Evolutionary conservation across 2,888 invertebrate genomes (phyloP), one percentile per base, ranked within the genome.

Genomic region (Hydrotaea cyrtoneurina): DNA sequence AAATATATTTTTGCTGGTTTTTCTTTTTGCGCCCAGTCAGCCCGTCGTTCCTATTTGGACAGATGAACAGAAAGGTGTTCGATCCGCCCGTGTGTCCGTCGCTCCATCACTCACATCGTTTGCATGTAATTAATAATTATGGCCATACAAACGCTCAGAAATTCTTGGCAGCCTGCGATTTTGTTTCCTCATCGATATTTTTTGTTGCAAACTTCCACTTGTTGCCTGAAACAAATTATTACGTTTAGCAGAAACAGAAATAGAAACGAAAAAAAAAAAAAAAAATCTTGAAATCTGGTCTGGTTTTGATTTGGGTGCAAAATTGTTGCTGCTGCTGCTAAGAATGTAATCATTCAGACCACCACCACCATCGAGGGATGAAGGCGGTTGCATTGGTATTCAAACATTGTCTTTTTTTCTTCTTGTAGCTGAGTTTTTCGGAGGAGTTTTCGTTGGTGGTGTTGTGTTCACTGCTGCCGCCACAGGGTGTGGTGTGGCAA

Each of bases 141-240:
- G 50, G n/a, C 53, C 39, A 75, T 21, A 3, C 0, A 26, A n/a
- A 59, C 43, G n/a, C 21, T 17, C 13, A 79, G 64, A 69, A 64
- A 73, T 76, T 79, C 62, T 71, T 76, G 15, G 39, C 76, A 72
- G 55, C 75, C 53, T 55, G 19, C 75, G 50, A 43, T 39, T 53
- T 50, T 23, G 10, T 26, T 71, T 50, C 53, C 21, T 50, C 50
- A 74, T 19, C 23, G 10, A 15, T 59, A 43, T 13, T 82, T 74
- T 19, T 31, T 72, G 78, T 71, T 82, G 57, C 55, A 57, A 73
- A 19, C 5, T 74, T 74, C 76, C 72, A 78, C 64, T 84, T 84
- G 81, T 78, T 84, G 80, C 75, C 66, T 72, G 69, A 64, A 81
- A 71, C 72, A 80, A 78, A 78, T 84, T 76, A 75, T 78, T 78